A percentile compares a stretch with the other conserved stretches of the same genome.
Evolutionary conservation across 37 sponge, comb jelly and placozoan species (phyloP).

Genomic region (Oscarella lobularis): DNA sequence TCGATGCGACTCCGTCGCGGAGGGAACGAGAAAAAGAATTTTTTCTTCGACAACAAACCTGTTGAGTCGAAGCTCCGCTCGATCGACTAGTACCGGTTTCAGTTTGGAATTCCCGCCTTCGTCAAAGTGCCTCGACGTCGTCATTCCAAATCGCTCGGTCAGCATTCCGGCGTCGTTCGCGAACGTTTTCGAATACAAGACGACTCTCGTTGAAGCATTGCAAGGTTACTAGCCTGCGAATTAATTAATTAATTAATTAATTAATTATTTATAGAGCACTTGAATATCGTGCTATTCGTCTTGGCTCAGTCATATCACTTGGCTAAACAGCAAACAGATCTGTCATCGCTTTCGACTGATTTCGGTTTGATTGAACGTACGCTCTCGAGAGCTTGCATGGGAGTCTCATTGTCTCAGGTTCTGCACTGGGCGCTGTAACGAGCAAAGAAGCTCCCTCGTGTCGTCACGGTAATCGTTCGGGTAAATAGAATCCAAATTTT

Average conservation of each 20-base stretch:
- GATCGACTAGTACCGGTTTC: neutral
- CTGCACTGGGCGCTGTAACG: no score
- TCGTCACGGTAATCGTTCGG: neutral
- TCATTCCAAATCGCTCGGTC: neutral
- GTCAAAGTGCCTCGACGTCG: neutral
- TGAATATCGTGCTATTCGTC: neutral
- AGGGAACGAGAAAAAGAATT: no score
- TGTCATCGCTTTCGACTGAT: neutral
- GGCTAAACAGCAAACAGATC: conserved; percentile 17
- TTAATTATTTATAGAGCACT: neutral
- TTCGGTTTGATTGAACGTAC: no score
- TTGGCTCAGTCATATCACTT: conserved; percentile 9
- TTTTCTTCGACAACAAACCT: neutral
- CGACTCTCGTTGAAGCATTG: conserved; percentile 1
- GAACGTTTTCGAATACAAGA: neutral
- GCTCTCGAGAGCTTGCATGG: no score
- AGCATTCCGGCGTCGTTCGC: neutral
- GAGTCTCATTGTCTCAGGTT: no score
- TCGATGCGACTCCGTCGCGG: no score
- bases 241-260: neutral
- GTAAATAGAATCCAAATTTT: neutral
- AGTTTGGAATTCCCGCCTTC: neutral
- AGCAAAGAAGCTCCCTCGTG: neutral
- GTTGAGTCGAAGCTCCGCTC: conserved; percentile 10
- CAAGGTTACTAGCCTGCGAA: conserved; percentile 1